Evolutionary conservation across 2,888 invertebrate species (phyloP), one percentile per base, ranked within the genome.

Genomic region (Thyatira batis): DNA sequence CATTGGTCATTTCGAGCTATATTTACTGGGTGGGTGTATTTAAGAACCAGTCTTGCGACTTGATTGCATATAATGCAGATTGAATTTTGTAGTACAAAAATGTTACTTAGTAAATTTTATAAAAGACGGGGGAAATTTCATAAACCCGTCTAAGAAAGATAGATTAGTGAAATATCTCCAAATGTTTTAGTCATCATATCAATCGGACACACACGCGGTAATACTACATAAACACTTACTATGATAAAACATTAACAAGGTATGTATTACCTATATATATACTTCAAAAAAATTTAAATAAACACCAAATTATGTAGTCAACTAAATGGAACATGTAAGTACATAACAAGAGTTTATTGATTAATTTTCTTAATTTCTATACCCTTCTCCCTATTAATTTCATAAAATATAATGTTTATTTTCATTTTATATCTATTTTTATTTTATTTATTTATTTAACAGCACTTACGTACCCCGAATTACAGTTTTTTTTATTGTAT

Each of bases 401-500:
- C 49, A 51, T 67, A 64, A 58, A 54, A 45, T 66, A 60, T 58
- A 66, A 55, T 53, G 55, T 61, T 61, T 57, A 53, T 52, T 52
- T 57, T 61, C 53, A 27, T 49, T 64, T 62, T 54, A 45, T 63
- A 69, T 69, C 51, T 71, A 69, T 69, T 71, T 61, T 62, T 54
- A 63, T 60, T 39, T 8, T 46, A 53, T 54, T 61, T 54, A 57
- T 57, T 33, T 52, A 53, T 54, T 51, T 48, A 48, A 50, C 13
- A 25, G 9, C 39, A 33, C 23, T 5, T 20, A 20, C 43, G 17
- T 44, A 25, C 5, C 23, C 30, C 20, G 21, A 21, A 28, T 4
- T 2, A 53, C 53, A 57, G 49, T 39, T 49, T 62, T 17, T 3
- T 33, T 39, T 39, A 57, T 49, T 61, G 33, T 61, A 60, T 49